Evolutionary conservation across 2,113 vertebrate species (phyloP).

Genomic region (Tor tambroides): DNA sequence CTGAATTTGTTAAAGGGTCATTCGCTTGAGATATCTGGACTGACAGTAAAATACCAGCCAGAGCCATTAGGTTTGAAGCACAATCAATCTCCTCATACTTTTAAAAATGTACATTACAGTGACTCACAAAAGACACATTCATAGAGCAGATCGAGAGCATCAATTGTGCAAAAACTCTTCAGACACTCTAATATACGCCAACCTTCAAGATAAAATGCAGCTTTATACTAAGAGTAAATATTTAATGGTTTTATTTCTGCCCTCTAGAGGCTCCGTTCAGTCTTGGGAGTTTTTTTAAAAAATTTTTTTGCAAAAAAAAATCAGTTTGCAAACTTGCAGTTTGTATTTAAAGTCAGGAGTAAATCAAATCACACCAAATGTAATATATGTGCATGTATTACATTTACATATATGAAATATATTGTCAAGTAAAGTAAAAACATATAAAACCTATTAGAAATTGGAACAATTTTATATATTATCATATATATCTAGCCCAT

Average conservation of each 20-base stretch:
- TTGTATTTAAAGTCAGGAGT: too few species aligned
- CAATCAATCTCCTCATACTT: not conserved
- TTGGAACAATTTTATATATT: too few species aligned
- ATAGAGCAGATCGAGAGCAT: not conserved
- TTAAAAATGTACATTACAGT: not conserved
- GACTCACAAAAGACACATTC: conserved; percentile 9
- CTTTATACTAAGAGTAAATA: not conserved
- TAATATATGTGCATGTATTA: too few species aligned
- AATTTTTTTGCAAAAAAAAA: too few species aligned
- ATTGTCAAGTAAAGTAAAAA: too few species aligned
- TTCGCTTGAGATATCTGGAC: conserved; percentile 35
- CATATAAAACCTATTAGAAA: too few species aligned
- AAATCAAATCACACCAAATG: too few species aligned
- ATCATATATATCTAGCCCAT: too few species aligned
- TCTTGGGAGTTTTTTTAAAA: not conserved
- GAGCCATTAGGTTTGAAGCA: conserved; percentile 13
- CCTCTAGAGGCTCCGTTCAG: conserved; percentile 12
- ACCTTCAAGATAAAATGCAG: not conserved
- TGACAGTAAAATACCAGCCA: conserved; percentile 36
- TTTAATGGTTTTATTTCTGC: conserved; percentile 3
- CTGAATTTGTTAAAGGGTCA: conserved; percentile 21
- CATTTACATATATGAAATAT: too few species aligned
- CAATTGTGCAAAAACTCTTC: not conserved
- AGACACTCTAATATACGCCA: not conserved
- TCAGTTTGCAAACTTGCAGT: too few species aligned